Conservation (phyloP, 1,140 invertebrate genomes). For the Neocloeon triangulifer region DNA sequence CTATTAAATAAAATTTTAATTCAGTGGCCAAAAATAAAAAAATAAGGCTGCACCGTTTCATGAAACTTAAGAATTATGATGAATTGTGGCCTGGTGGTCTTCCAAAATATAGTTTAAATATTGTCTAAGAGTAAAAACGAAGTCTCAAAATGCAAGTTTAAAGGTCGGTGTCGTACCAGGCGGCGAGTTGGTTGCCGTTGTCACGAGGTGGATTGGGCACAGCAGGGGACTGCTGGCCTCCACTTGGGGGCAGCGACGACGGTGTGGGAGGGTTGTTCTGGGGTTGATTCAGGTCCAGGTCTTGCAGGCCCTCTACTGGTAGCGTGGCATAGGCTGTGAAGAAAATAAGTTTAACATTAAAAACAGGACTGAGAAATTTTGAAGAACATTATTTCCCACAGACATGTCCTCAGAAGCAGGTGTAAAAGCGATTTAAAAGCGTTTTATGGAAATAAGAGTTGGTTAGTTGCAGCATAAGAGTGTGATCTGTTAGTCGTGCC, state of each 20-base stretch:
- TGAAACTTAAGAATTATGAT: no score
- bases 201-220: slow-evolving; percentile 64
- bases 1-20: no score
- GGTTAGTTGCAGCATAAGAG: no score
- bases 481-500: no score
- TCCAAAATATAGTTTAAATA: no score
- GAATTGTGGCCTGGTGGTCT: no score
- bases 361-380: not conserved
- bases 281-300: slow-evolving; percentile 52
- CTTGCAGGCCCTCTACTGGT: slow-evolving; percentile 92
- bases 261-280: not conserved
- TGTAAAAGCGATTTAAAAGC: not conserved
- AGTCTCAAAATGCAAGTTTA: no score
- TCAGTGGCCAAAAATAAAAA: no score
- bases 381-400: not conserved
- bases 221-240: slow-evolving; percentile 18
- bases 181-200: slow-evolving; percentile 71
- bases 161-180: slow-evolving; percentile 92
- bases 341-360: not conserved
- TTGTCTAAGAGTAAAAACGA: no score
- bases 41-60: no score
- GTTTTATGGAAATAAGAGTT: not conserved
- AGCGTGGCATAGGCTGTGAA: slow-evolving; percentile 79
- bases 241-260: not conserved
- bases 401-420: not conserved